Evolutionary conservation across 2,888 invertebrate genomes (phyloP).

Genomic region (Elegia similella): DNA sequence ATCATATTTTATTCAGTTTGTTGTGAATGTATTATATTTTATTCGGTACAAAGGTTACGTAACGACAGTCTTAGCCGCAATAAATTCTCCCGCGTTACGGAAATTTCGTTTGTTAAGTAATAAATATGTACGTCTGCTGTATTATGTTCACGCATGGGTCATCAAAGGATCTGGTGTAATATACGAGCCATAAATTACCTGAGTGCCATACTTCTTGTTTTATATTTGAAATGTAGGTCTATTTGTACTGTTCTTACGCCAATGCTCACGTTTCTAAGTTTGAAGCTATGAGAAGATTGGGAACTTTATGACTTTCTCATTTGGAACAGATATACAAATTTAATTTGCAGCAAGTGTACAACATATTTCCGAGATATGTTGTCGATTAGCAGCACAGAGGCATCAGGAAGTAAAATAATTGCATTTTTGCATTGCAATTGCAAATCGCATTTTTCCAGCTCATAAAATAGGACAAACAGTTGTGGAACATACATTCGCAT

Average conservation of each 20-base stretch:
- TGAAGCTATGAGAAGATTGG: no score
- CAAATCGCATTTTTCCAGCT: no score
- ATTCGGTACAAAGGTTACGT: no score
- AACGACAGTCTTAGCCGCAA: conserved; percentile 21
- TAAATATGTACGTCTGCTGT: conserved; percentile 29
- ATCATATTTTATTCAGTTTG: no score
- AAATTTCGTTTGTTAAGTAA: conserved; percentile 28
- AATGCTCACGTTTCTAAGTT: background rate
- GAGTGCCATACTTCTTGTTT: background rate
- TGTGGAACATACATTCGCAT: background rate
- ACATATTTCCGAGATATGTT: no score
- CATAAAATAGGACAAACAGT: background rate
- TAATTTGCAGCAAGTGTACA: background rate
- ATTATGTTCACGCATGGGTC: conserved; percentile 32
- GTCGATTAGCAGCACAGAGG: no score
- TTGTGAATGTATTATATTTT: no score
- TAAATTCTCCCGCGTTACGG: conserved; percentile 30
- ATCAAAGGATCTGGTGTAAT: conserved; percentile 31
- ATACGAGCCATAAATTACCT: conserved; percentile 19
- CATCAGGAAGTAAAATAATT: background rate
- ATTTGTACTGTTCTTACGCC: background rate
- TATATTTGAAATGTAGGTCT: background rate
- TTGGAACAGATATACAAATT: background rate
- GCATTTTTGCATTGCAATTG: background rate
- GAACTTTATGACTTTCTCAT: background rate